These are phyloP conservation scores for Papilio machaon DNA, from an alignment of 1,140 invertebrate genomes.

Conservation along the genomic window DNA sequence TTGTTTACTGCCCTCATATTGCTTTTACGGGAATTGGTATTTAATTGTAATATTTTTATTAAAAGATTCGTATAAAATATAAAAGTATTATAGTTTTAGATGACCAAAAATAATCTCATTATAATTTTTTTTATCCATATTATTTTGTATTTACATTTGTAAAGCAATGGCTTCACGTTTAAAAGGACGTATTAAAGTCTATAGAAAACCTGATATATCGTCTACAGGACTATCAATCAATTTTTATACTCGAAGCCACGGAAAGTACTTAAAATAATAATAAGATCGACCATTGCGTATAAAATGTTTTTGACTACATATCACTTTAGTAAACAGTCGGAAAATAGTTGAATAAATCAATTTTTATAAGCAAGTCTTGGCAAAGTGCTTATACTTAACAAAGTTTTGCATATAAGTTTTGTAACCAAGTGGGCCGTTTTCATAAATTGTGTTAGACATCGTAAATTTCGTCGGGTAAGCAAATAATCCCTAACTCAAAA, in stretches of 20 bases:
- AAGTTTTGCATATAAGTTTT: constrained; percentile 6
- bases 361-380: neutral
- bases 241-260: no score
- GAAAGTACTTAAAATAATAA: no score
- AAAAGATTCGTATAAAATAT: neutral
- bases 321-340: neutral
- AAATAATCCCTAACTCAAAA: constrained; percentile 36
- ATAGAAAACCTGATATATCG: no score
- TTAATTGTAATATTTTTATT: constrained; percentile 20
- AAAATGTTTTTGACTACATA: neutral
- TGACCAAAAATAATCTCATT: neutral
- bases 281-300: no score
- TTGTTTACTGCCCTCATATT: constrained; percentile 22
- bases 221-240: no score
- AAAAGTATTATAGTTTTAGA: neutral
- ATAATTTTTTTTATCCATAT: neutral
- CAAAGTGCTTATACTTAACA: neutral
- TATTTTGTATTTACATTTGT: neutral
- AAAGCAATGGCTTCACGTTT: neutral
- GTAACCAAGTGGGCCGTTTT: constrained; percentile 14
- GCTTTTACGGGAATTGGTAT: constrained; percentile 17
- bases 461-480: constrained; percentile 19
- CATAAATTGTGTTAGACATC: constrained; percentile 26
- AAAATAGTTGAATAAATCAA: neutral
- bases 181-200: no score